phyloP scores from a whole-genome alignment of 2,888 invertebrate genomes.

The Tyria jacobaeae region DNA sequence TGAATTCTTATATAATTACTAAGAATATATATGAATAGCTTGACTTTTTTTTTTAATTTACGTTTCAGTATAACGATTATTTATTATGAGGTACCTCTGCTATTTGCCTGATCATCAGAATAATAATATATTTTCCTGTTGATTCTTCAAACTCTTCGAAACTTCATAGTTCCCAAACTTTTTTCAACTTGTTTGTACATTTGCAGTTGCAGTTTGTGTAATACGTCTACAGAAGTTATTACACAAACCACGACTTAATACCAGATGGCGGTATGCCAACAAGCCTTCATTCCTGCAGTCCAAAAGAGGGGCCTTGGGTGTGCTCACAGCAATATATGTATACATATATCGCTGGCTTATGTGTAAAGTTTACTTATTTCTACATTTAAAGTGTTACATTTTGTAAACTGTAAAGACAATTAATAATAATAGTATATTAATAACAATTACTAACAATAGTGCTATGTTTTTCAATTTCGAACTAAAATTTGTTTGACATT shows the following conservation, averaged over 20 bases:
- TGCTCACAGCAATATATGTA: constrained; percentile 4
- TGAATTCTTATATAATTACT: no score
- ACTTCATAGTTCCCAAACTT: neutral
- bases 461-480: no score
- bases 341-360: constrained; percentile 13
- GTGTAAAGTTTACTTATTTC: constrained; percentile 1
- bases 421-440: no score
- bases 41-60: no score
- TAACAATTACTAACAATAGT: no score
- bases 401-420: neutral
- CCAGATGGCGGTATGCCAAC: constrained; percentile 15
- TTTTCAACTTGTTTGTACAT: neutral
- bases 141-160: neutral
- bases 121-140: no score
- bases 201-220: neutral
- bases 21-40: no score
- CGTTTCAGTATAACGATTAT: no score
- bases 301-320: constrained; percentile 4
- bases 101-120: no score
- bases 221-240: neutral
- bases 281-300: neutral
- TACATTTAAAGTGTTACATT: neutral
- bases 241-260: constrained; percentile 4
- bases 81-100: no score
- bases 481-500: no score